These are phyloP conservation scores for Heteractis magnifica DNA, from an alignment of 92 coral and sea anemone species.

Conservation along the genomic window DNA sequence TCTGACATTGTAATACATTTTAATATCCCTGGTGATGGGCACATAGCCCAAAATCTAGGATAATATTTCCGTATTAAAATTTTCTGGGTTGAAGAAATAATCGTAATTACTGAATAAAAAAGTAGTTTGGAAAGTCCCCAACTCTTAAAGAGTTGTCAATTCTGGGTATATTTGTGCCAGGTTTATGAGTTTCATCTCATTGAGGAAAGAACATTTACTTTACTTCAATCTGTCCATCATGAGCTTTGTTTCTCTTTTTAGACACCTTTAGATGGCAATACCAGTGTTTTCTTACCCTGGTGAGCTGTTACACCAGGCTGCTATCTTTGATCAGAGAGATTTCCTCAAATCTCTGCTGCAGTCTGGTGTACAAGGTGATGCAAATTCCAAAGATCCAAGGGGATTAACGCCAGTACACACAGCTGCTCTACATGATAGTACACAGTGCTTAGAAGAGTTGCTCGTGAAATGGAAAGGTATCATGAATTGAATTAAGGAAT, in stretches of 20 bases:
- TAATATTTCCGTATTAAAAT: too few species aligned
- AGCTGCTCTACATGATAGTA: constrained; percentile 93
- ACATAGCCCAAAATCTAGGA: too few species aligned
- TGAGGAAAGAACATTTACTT: neutral
- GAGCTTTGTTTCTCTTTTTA: neutral
- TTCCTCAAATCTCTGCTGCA: constrained; percentile 73
- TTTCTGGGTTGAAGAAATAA: too few species aligned
- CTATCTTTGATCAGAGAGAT: constrained; percentile 87
- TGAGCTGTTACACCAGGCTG: constrained; percentile 89
- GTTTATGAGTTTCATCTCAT: neutral
- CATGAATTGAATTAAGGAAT: too few species aligned
- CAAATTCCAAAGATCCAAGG: constrained; percentile 81
- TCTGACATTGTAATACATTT: too few species aligned
- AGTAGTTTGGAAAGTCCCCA: too few species aligned
- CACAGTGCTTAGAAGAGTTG: constrained; percentile 66
- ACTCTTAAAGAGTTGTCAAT: too few species aligned
- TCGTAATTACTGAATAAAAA: too few species aligned
- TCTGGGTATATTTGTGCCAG: too few species aligned
- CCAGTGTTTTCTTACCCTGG: constrained; percentile 80
- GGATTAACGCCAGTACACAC: constrained; percentile 95
- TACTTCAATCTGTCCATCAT: neutral
- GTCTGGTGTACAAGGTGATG: constrained; percentile 78
- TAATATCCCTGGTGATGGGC: too few species aligned
- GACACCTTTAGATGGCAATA: constrained; percentile 55
- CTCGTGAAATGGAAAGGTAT: constrained; percentile 71